phyloP scores from a whole-genome alignment of 2,888 invertebrate species.

The Agrenia bidenticulata region DNA sequence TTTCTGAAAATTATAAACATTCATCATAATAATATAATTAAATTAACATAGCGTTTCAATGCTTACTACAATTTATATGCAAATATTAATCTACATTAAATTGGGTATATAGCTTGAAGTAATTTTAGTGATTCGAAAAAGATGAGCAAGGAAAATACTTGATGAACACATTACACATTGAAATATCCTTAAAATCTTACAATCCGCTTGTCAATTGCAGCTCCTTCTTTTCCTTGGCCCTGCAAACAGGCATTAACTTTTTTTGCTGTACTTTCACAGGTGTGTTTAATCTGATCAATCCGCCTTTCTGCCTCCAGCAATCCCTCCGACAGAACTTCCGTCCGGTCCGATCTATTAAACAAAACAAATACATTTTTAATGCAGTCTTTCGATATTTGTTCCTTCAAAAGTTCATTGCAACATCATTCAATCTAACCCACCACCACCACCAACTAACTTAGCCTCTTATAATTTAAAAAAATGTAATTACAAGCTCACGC shows the following conservation, averaged over 20 bases:
- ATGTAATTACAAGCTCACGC: too few species aligned
- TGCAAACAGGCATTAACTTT: conserved; percentile 58
- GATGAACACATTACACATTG: conserved; percentile 4
- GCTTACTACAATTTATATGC: too few species aligned
- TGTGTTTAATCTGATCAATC: conserved; percentile 75
- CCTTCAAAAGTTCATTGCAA: conserved; percentile 85
- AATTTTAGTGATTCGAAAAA: too few species aligned
- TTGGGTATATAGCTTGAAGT: too few species aligned
- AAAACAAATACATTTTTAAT: conserved; percentile 38
- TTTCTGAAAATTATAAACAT: conserved; percentile 67
- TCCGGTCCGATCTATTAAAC: conserved; percentile 73
- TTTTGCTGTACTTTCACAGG: conserved; percentile 60
- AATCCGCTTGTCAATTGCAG: conserved; percentile 70
- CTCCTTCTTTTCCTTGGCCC: conserved; percentile 61
- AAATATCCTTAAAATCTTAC: conserved; percentile 57
- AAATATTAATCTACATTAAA: too few species aligned
- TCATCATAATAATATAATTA: too few species aligned
- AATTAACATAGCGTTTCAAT: too few species aligned
- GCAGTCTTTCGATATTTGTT: conserved; percentile 58
- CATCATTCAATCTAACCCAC: too few species aligned
- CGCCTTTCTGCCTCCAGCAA: conserved; percentile 77
- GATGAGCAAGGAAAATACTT: neutral
- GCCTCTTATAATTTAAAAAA: too few species aligned
- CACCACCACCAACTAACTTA: too few species aligned
- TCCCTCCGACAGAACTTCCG: conserved; percentile 79